Evolutionary conservation across 2,888 invertebrate genomes (phyloP).

Genomic region (Macropis europaea): DNA sequence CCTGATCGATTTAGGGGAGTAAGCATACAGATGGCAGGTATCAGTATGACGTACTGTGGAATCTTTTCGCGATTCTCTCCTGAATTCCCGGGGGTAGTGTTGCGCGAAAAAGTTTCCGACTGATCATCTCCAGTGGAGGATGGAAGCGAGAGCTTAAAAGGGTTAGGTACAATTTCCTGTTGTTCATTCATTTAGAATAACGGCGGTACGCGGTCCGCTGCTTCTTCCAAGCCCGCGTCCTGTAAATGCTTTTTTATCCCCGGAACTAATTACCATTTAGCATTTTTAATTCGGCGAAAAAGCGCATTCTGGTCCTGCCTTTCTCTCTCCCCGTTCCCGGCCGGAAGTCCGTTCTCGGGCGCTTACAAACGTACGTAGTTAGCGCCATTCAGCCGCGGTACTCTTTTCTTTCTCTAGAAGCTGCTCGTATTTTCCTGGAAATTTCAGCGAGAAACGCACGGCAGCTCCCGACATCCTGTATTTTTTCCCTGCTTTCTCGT

Average conservation of each 20-base stretch:
- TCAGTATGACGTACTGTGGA: not conserved
- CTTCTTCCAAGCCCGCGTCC: slow-evolving; percentile 57
- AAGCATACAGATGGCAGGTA: not conserved
- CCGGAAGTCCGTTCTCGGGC: slow-evolving; percentile 60
- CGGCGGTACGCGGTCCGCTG: slow-evolving; percentile 63
- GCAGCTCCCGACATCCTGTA: slow-evolving; percentile 52
- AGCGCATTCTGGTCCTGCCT: slow-evolving; percentile 58
- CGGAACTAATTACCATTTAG: slow-evolving; percentile 78
- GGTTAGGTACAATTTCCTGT: slow-evolving; percentile 73
- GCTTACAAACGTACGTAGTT: slow-evolving; percentile 64
- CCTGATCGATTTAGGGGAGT: slow-evolving; percentile 1
- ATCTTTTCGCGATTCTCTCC: slow-evolving; percentile 16
- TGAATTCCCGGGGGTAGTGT: slow-evolving; percentile 35
- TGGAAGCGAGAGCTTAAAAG: slow-evolving; percentile 63
- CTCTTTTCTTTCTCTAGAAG: slow-evolving; percentile 53
- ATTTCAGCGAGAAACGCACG: slow-evolving; percentile 59
- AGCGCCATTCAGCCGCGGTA: slow-evolving; percentile 59
- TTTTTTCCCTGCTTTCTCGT: slow-evolving; percentile 11
- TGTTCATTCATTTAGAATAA: slow-evolving; percentile 77
- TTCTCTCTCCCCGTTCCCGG: slow-evolving; percentile 23
- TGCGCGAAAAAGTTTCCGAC: slow-evolving; percentile 35
- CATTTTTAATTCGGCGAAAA: slow-evolving; percentile 76
- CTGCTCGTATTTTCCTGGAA: slow-evolving; percentile 67
- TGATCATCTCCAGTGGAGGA: slow-evolving; percentile 54
- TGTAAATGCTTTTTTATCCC: slow-evolving; percentile 73